A percentile compares a stretch with the other conserved stretches of the same genome.
Conservation (phyloP, 1,140 invertebrate species). For the Drosophila arizonae region DNA sequence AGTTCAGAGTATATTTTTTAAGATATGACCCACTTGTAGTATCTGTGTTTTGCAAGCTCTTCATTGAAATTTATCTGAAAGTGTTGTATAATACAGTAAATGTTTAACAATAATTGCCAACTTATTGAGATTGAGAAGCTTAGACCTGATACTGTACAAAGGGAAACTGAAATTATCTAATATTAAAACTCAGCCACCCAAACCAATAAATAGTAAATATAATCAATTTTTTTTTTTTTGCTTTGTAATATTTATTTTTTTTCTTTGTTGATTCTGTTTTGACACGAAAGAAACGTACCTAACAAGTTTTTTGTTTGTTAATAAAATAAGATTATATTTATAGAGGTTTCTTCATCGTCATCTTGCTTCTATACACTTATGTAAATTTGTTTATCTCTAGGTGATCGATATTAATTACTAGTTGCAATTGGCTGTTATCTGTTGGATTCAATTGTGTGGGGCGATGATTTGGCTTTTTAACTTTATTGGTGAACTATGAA, state of each 20-base stretch:
- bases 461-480: slow-evolving; percentile 70
- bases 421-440: slow-evolving; percentile 61
- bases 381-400: slow-evolving; percentile 60
- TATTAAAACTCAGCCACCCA: neutral
- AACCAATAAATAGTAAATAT: neutral
- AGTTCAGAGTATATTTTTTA: too few species aligned
- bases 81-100: too few species aligned
- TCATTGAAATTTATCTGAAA: too few species aligned
- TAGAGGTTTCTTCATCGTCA: slow-evolving; percentile 44
- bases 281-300: slow-evolving; percentile 65
- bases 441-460: slow-evolving; percentile 46
- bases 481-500: slow-evolving; percentile 43
- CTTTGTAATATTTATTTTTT: slow-evolving; percentile 59
- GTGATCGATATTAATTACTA: slow-evolving; percentile 58
- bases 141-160: too few species aligned
- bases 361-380: slow-evolving; percentile 39
- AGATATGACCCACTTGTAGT: too few species aligned
- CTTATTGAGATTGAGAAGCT: too few species aligned
- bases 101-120: too few species aligned
- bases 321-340: slow-evolving; percentile 72
- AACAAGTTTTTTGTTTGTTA: slow-evolving; percentile 64
- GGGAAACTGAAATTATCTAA: too few species aligned
- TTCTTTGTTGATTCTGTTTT: slow-evolving; percentile 49
- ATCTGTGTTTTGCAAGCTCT: too few species aligned
- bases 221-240: slow-evolving; percentile 26